These are phyloP conservation scores for Steinernema feltiae DNA, from an alignment of 1,140 invertebrate genomes.

Conservation along the genomic window DNA sequence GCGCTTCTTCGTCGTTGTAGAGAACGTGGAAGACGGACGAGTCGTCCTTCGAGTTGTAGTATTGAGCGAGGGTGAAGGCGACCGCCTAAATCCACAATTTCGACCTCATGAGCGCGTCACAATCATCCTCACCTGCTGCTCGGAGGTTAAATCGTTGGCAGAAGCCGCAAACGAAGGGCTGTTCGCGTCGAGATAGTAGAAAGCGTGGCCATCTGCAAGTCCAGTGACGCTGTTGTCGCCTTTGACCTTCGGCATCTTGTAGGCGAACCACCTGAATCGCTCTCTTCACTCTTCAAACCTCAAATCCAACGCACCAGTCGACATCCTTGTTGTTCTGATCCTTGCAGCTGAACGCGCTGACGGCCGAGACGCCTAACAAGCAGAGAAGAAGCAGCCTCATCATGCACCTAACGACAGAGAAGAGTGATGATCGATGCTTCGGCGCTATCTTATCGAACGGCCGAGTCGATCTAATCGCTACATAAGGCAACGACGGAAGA, in stretches of 20 bases:
- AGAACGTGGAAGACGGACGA: constrained; percentile 37
- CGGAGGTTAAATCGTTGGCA: constrained; percentile 23
- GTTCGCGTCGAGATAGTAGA: constrained; percentile 40
- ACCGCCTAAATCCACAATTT: constrained; percentile 33
- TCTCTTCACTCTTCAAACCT: background rate
- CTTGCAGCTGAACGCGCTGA: constrained; percentile 13
- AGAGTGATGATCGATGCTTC: too few relatives aligned
- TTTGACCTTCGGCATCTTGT: constrained; percentile 36
- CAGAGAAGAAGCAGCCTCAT: background rate
- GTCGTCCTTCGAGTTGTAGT: too few relatives aligned
- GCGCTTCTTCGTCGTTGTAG: constrained; percentile 34
- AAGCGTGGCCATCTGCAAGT: constrained; percentile 25
- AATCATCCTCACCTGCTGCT: constrained; percentile 30
- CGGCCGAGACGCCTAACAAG: constrained; percentile 28
- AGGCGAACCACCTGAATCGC: constrained; percentile 28
- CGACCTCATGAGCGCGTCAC: background rate
- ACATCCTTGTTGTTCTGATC: constrained; percentile 35
- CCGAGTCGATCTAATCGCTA: too few relatives aligned
- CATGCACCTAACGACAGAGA: too few relatives aligned
- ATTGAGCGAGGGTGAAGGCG: constrained; percentile 41
- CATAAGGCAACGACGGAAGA: too few relatives aligned
- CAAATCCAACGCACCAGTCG: constrained; percentile 29
- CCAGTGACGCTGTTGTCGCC: constrained; percentile 28
- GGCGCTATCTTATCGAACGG: too few relatives aligned
- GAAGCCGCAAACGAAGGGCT: constrained; percentile 27